Evolutionary conservation across 2,797 vertebrate species (phyloP).

Genomic region (Meda fulgida): DNA sequence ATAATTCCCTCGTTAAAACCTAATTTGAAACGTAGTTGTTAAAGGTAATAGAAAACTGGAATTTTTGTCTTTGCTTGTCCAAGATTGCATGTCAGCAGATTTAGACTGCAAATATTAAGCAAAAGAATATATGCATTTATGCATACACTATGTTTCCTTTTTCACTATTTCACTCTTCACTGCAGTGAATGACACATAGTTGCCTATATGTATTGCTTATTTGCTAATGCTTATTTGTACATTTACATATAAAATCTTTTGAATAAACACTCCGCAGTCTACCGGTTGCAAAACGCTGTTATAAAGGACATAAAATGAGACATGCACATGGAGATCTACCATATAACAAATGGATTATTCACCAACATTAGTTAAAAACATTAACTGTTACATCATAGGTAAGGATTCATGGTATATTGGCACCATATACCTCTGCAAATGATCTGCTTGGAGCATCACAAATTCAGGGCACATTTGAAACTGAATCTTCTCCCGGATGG

Average conservation of each 20-base stretch:
- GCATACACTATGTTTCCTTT: not conserved
- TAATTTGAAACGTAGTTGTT: not conserved
- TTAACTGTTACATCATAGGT: no score
- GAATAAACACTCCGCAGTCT: no score
- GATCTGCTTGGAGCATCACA: no score
- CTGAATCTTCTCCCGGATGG: not conserved
- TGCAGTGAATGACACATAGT: not conserved
- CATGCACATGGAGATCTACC: no score
- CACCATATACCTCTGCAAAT: not conserved
- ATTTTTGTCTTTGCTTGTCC: not conserved
- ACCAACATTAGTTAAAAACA: no score
- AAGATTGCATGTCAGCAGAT: not conserved
- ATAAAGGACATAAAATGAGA: no score
- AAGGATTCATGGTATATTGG: no score
- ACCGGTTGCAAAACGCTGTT: no score
- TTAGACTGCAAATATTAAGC: not conserved
- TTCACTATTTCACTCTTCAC: not conserved
- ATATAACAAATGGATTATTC: no score
- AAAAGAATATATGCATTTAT: not conserved
- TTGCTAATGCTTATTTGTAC: no score
- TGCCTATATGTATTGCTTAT: not conserved
- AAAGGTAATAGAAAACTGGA: not conserved
- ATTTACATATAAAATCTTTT: no score
- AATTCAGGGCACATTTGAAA: conserved; percentile 5
- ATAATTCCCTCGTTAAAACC: not conserved